These are phyloP conservation scores for Salmo trutta DNA, from an alignment of 2,797 vertebrate genomes.

Conservation along the genomic window DNA sequence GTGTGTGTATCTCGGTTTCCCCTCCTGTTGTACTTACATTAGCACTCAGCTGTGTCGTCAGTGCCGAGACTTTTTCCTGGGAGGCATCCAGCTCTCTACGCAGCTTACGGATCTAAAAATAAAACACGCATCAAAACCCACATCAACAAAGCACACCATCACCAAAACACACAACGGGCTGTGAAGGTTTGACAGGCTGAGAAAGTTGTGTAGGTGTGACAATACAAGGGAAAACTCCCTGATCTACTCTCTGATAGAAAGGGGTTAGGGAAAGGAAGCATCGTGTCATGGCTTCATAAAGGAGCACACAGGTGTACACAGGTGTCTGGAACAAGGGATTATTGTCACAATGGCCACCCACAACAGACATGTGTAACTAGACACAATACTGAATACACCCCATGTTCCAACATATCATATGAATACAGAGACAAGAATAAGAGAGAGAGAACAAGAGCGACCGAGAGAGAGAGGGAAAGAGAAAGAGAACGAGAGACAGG, in stretches of 20 bases:
- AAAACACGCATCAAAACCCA: conserved; percentile 27
- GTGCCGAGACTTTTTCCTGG: conserved; percentile 96
- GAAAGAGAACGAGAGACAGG: too few relatives aligned
- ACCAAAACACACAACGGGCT: neutral
- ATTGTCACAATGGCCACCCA: conserved; percentile 44
- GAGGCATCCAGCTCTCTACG: conserved; percentile 93
- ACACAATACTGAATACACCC: conserved; percentile 50
- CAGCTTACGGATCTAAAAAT: conserved; percentile 89
- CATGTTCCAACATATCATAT: conserved; percentile 40
- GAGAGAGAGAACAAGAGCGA: too few relatives aligned
- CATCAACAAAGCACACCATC: too few relatives aligned
- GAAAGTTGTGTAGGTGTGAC: neutral
- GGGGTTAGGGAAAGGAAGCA: conserved; percentile 31
- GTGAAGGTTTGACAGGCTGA: neutral
- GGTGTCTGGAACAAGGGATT: conserved; percentile 50
- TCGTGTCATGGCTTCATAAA: conserved; percentile 19
- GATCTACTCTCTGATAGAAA: neutral
- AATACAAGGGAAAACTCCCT: neutral
- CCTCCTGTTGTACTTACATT: conserved; percentile 81
- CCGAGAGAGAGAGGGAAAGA: neutral
- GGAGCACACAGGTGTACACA: conserved; percentile 40
- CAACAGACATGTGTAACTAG: conserved; percentile 51
- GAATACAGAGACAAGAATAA: neutral
- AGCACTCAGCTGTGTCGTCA: conserved; percentile 95
- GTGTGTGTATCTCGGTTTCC: conserved; percentile 9